Conservation (phyloP, 2,888 invertebrate species). For the Amblyjoppa proteus region DNA sequence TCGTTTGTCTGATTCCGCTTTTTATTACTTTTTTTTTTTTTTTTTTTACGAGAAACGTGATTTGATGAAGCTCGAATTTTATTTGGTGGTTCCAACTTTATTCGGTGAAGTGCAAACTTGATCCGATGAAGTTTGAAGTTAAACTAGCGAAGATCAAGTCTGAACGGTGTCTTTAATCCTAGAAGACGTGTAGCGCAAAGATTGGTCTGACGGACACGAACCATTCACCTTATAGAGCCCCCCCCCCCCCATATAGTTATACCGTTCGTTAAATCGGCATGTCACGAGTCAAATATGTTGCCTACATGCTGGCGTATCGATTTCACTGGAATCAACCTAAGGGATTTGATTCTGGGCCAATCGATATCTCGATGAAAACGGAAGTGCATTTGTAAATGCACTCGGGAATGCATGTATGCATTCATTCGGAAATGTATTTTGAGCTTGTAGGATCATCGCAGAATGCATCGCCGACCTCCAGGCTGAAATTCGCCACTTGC, state of each 20-base stretch:
- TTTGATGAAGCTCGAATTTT: no score
- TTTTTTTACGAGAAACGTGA: neutral
- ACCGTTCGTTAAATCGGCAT: neutral
- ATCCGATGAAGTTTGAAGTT: no score
- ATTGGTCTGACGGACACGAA: neutral
- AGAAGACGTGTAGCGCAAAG: no score
- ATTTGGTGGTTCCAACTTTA: no score
- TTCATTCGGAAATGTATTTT: neutral
- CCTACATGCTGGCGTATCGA: neutral
- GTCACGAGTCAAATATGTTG: neutral
- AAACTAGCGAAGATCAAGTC: no score
- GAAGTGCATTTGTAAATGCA: neutral
- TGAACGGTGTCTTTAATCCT: no score
- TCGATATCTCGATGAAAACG: no score
- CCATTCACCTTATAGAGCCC: neutral
- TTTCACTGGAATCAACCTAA: neutral
- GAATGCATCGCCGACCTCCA: neutral
- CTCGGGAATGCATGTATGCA: no score
- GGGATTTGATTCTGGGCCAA: no score
- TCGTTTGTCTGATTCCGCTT: neutral
- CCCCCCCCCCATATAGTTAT: neutral
- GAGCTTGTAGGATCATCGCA: neutral
- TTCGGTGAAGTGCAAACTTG: no score
- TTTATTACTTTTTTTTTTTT: neutral
- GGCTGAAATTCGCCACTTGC: neutral